phyloP scores from a whole-genome alignment of 1,140 invertebrate genomes.

The Laupala kohalensis region DNA sequence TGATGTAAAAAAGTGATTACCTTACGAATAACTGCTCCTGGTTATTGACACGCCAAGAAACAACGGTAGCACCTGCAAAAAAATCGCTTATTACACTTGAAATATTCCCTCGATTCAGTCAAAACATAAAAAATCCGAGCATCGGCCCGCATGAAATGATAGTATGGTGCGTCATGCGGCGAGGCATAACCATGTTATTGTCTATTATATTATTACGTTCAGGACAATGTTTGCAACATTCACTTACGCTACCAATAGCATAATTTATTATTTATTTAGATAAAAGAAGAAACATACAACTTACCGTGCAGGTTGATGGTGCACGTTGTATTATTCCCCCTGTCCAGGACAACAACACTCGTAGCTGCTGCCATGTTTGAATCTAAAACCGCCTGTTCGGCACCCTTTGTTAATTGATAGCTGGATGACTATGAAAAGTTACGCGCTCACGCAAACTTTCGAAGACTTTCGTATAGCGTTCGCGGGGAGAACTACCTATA shows the following conservation, averaged over 20 bases:
- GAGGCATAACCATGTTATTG: conserved; percentile 8
- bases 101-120: conserved; percentile 8
- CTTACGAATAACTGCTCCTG: conserved; percentile 89
- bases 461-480: no score
- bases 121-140: conserved; percentile 12
- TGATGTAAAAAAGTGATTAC: no score
- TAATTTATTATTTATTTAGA: not conserved
- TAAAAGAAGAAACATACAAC: conserved; percentile 22
- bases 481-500: no score
- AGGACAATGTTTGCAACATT: not conserved
- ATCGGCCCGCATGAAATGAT: not conserved
- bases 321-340: conserved; percentile 89
- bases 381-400: conserved; percentile 19
- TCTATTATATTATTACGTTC: not conserved
- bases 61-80: conserved; percentile 75
- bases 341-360: conserved; percentile 82
- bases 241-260: not conserved
- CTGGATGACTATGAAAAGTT: conserved; percentile 6
- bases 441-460: not conserved
- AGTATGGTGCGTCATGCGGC: conserved; percentile 3
- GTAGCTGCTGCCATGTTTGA: conserved; percentile 70
- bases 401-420: conserved; percentile 12
- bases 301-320: conserved; percentile 88
- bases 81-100: conserved; percentile 8
- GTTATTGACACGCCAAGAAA: conserved; percentile 89